Evolutionary conservation across 2,888 invertebrate genomes (phyloP), one percentile per base, ranked within the genome.

Genomic region (Cephalotes varians): DNA sequence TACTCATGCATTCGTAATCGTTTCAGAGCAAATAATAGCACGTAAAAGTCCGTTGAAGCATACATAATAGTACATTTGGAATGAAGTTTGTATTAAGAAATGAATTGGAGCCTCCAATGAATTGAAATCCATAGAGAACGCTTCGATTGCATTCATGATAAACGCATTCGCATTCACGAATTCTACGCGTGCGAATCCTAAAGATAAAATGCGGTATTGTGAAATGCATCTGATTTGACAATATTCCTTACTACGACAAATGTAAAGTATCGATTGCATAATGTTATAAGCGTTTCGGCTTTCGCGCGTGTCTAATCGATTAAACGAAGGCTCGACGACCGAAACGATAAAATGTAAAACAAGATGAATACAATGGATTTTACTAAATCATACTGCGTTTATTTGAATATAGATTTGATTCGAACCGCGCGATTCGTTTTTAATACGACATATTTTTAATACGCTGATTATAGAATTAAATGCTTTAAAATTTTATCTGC

Each of bases 21-120:
- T 18, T 62, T 18, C 37, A 34, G 25, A 40, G 12, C 10, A 9
- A 67, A 40, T 44, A 77, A 69, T 31, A 31, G 18, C 28, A 10
- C 18, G 21, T 54, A 40, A 40, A 64, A 34, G 31, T 69, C 49
- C 5, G 12, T 21, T 21, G 18, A 15, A 69, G 4, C 34, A 37
- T 56, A 56, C 67, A 44, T 21, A 60, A 40, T 28, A n/a, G 40
- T 21, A 15, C 15, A n/a, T 40, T 28, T 49, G 6, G 37, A 49
- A 51, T 37, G 1, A 64, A 64, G 10, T 18, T 25, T 2, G 25
- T 49, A 49, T 65, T 76, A 65, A 74, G 40, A 76, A 76, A 54
- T 77, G 1, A 77, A 77, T 62, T 49, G 9, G 4, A 6, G 25
- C 3, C 25, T 12, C 25, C 6, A 7, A 34, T 37, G 18, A n/a